These are phyloP conservation scores for Xenopus laevis DNA, from an alignment of 2,113 vertebrate species.

Conservation along the genomic window DNA sequence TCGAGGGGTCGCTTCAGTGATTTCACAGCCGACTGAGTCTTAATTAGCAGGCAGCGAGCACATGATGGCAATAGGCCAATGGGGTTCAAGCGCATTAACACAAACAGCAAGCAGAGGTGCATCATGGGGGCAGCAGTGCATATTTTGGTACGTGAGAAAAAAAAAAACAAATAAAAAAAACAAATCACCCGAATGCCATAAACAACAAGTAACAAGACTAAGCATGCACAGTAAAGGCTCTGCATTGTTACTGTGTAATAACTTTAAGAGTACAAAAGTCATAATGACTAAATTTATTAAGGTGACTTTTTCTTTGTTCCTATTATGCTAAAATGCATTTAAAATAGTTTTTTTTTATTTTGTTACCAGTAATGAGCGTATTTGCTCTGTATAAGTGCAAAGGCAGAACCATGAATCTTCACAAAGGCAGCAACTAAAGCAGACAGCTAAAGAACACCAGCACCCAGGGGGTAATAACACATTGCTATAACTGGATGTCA, in stretches of 20 bases:
- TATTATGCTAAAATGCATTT: too few species aligned
- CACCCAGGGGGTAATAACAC: too few species aligned
- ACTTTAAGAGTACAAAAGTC: conserved; percentile 41
- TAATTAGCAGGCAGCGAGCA: conserved; percentile 99
- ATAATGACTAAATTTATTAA: conserved; percentile 34
- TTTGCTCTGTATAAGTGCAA: too few species aligned
- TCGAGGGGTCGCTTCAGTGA: conserved; percentile 99
- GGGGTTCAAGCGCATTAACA: conserved; percentile 99
- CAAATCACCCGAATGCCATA: conserved; percentile 96
- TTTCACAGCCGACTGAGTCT: conserved; percentile 99
- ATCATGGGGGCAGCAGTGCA: conserved; percentile 99
- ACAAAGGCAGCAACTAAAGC: too few species aligned
- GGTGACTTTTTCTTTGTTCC: too few species aligned
- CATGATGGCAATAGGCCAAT: conserved; percentile 99
- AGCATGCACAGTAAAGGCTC: conserved; percentile 86
- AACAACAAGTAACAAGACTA: conserved; percentile 94
- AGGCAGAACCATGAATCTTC: too few species aligned
- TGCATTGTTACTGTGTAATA: conserved; percentile 69
- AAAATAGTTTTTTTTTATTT: too few species aligned
- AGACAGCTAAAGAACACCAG: too few species aligned
- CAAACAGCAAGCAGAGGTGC: conserved; percentile 99
- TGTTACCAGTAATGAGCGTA: too few species aligned
- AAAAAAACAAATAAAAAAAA: conserved; percentile 94
- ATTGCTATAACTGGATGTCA: too few species aligned
- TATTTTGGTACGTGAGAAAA: conserved; percentile 96